These are phyloP conservation scores for Diadromus collaris DNA, from an alignment of 2,888 invertebrate genomes.

Conservation along the genomic window DNA sequence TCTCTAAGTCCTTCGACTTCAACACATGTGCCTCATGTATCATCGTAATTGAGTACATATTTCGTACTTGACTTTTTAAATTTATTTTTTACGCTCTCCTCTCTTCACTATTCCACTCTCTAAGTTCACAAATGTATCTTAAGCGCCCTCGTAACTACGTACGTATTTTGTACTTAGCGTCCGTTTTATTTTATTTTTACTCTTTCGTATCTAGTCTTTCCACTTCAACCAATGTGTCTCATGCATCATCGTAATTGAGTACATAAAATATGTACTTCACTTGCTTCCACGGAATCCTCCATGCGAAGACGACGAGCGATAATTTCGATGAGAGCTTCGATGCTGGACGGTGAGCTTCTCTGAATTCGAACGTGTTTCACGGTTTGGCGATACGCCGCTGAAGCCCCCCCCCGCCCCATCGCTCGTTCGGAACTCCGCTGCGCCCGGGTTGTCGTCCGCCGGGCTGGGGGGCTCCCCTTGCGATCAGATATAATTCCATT, in stretches of 20 bases:
- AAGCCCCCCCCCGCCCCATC: too few relatives aligned
- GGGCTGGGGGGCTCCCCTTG: neutral
- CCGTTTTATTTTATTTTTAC: too few relatives aligned
- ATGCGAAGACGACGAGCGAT: slow-evolving; percentile 51
- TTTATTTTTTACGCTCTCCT: too few relatives aligned
- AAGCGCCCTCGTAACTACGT: too few relatives aligned
- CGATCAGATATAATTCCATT: slow-evolving; percentile 18
- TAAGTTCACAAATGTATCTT: too few relatives aligned
- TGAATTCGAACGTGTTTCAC: slow-evolving; percentile 24
- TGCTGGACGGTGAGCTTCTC: slow-evolving; percentile 8
- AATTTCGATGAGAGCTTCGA: slow-evolving; percentile 55
- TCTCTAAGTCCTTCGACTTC: slow-evolving; percentile 41
- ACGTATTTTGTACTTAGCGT: too few relatives aligned
- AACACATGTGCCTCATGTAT: slow-evolving; percentile 36
- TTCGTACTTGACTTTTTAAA: slow-evolving; percentile 34
- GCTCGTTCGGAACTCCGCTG: neutral
- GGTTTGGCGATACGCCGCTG: neutral
- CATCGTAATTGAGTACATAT: slow-evolving; percentile 49
- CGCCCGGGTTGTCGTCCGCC: slow-evolving; percentile 1
- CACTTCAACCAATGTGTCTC: too few relatives aligned
- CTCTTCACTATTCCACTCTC: too few relatives aligned
- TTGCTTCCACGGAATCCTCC: slow-evolving; percentile 55
- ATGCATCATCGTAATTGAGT: too few relatives aligned
- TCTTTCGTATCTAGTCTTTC: too few relatives aligned
- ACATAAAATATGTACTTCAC: too few relatives aligned